Evolutionary conservation across 1,140 invertebrate genomes (phyloP).

Genomic region (Orchesella cincta): DNA sequence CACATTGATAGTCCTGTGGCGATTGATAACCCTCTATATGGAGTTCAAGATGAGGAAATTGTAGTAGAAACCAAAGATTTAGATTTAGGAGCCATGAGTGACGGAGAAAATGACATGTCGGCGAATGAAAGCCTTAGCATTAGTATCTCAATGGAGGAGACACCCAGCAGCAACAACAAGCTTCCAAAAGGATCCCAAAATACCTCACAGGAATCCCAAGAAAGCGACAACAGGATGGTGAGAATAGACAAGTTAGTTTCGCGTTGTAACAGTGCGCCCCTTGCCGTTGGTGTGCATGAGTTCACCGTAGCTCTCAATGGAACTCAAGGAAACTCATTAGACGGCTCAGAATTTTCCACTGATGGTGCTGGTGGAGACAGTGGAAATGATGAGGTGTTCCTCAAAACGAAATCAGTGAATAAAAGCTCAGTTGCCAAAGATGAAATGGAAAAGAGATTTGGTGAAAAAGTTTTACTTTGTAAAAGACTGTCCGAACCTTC

Average conservation of each 20-base stretch:
- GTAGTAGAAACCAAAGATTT: not conserved
- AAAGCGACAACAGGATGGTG: not conserved
- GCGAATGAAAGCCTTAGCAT: conserved; percentile 41
- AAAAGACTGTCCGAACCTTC: conserved; percentile 50
- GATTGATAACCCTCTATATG: conserved; percentile 47
- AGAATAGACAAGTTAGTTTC: conserved; percentile 36
- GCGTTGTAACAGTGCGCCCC: conserved; percentile 47
- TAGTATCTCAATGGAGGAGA: conserved; percentile 21
- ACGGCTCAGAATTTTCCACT: not conserved
- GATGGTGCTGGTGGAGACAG: not conserved
- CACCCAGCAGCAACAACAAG: too few species aligned
- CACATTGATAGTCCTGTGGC: conserved; percentile 44
- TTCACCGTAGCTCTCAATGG: not conserved
- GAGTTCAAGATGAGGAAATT: conserved; percentile 26
- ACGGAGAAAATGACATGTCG: conserved; percentile 27
- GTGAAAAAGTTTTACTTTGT: conserved; percentile 39
- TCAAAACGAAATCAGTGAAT: not conserved
- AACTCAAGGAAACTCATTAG: not conserved
- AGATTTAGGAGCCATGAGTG: conserved; percentile 7
- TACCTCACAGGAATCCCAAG: not conserved
- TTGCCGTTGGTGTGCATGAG: conserved; percentile 27
- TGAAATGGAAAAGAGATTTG: conserved; percentile 10
- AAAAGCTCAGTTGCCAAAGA: not conserved
- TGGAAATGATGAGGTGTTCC: conserved; percentile 15
- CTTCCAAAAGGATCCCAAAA: not conserved